Percentiles rank a stretch among this genome's conserved stretches.
These are phyloP conservation scores for Harlomillsia oculata DNA, from an alignment of 1,140 invertebrate species.

Conservation along the genomic window DNA sequence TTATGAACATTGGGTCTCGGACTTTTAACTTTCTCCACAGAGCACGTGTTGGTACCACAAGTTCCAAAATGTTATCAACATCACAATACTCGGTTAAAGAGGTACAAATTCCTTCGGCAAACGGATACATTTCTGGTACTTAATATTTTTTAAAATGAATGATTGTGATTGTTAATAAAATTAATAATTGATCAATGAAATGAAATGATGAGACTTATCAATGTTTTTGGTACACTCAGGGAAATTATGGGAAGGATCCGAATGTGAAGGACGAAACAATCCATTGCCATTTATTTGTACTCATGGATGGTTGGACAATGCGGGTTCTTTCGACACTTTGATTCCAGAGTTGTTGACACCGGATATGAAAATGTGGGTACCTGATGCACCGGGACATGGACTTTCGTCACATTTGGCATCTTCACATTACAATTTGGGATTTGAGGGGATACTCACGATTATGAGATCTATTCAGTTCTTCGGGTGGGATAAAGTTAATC, in stretches of 20 bases:
- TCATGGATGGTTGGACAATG: conserved; percentile 26
- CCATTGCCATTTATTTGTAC: conserved; percentile 21
- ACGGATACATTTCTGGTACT: not conserved
- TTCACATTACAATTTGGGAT: conserved; percentile 65
- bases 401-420: conserved; percentile 63
- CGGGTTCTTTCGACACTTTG: conserved; percentile 6
- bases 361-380: conserved; percentile 16
- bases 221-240: not conserved
- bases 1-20: too few species aligned
- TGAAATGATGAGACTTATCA: not conserved
- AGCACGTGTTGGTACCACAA: too few species aligned
- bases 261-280: too few species aligned
- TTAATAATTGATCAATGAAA: not conserved
- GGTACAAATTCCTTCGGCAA: not conserved
- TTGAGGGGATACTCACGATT: conserved; percentile 57
- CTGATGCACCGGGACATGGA: conserved; percentile 51
- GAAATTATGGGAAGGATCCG: conserved; percentile 15
- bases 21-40: too few species aligned
- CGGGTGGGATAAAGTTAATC: conserved; percentile 63
- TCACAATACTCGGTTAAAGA: conserved; percentile 1
- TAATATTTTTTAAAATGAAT: not conserved
- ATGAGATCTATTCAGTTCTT: conserved; percentile 64
- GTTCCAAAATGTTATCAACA: too few species aligned
- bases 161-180: not conserved
- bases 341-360: conserved; percentile 16